Conservation (phyloP, 2,888 invertebrate genomes). For the Coremacera marginata region DNA sequence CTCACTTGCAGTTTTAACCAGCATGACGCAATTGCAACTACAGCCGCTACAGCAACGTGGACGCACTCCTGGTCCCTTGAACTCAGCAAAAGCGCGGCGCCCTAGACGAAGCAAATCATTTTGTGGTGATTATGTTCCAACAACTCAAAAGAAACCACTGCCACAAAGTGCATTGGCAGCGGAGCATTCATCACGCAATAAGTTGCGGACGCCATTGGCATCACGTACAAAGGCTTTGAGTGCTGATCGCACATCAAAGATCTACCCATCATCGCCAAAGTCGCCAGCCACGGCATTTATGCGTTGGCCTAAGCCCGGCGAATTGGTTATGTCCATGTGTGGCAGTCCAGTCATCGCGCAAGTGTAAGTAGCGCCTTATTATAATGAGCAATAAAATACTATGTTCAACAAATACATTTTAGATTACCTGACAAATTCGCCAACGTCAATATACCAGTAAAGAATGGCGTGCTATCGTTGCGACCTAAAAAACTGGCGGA, state of each 20-base stretch:
- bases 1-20: slow-evolving; percentile 45
- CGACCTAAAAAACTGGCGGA: slow-evolving; percentile 63
- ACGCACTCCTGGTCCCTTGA: slow-evolving; percentile 64
- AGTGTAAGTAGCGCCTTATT: slow-evolving; percentile 59
- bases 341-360: slow-evolving; percentile 68
- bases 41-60: slow-evolving; percentile 50
- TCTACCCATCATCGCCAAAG: slow-evolving; percentile 34
- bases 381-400: not conserved
- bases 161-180: not conserved
- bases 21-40: slow-evolving; percentile 37
- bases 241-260: slow-evolving; percentile 63
- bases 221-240: slow-evolving; percentile 63
- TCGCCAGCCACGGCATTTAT: slow-evolving; percentile 64
- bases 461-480: slow-evolving; percentile 66
- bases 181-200: slow-evolving; percentile 59
- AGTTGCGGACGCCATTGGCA: slow-evolving; percentile 63
- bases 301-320: slow-evolving; percentile 68
- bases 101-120: slow-evolving; percentile 66
- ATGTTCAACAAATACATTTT: not conserved
- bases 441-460: slow-evolving; percentile 68
- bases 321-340: slow-evolving; percentile 65
- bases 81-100: slow-evolving; percentile 64
- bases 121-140: slow-evolving; percentile 51
- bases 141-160: slow-evolving; percentile 46
- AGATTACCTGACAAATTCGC: slow-evolving; percentile 65